These are phyloP conservation scores for Tenthredo livida DNA, from an alignment of 2,888 invertebrate species.

Conservation along the genomic window DNA sequence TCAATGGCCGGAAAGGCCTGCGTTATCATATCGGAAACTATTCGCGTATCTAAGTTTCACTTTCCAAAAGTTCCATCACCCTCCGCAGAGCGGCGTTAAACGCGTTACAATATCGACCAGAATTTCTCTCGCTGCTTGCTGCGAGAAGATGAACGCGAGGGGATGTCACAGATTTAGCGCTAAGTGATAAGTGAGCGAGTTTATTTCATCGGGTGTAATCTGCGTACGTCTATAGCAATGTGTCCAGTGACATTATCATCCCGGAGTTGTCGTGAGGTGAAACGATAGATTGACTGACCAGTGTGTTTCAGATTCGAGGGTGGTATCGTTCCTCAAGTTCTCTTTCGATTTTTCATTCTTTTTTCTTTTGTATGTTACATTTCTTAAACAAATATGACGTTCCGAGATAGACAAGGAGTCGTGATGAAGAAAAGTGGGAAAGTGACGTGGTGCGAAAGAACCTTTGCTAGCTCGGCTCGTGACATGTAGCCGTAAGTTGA, in stretches of 20 bases:
- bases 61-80: neutral
- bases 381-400: neutral
- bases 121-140: neutral
- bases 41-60: neutral
- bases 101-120: conserved; percentile 37
- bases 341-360: neutral
- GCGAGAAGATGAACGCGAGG: conserved; percentile 39
- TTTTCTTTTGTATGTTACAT: neutral
- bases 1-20: neutral
- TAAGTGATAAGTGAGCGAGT: conserved; percentile 45
- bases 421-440: conserved; percentile 6
- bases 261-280: conserved; percentile 34
- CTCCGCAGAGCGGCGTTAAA: conserved; percentile 25
- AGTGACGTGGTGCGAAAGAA: neutral
- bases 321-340: neutral
- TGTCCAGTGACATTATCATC: neutral
- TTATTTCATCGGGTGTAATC: conserved; percentile 7
- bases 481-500: neutral
- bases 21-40: conserved; percentile 14
- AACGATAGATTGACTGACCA: neutral
- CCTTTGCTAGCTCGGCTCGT: neutral
- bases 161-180: conserved; percentile 39
- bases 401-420: neutral
- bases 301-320: neutral
- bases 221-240: neutral